These are phyloP conservation scores for Lymantria dispar DNA, from an alignment of 2,888 invertebrate species.

Conservation along the genomic window DNA sequence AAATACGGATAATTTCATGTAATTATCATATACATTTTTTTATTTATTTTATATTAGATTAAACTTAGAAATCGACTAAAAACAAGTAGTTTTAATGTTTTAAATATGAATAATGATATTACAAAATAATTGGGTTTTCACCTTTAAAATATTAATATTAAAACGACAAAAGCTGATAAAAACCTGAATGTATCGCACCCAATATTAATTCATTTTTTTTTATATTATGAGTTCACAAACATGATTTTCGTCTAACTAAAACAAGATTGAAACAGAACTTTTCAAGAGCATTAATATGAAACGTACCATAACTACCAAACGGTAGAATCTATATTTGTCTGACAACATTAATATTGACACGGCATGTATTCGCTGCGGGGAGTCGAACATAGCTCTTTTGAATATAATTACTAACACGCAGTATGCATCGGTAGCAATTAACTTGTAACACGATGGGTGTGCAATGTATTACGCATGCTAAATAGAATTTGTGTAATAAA, in stretches of 20 bases:
- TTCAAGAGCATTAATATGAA: not conserved
- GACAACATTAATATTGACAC: slow-evolving; percentile 1
- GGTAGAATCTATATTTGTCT: slow-evolving; percentile 4
- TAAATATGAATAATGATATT: too few relatives aligned
- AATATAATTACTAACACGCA: slow-evolving; percentile 26
- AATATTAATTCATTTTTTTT: not conserved
- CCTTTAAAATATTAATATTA: not conserved
- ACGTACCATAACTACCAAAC: accelerated
- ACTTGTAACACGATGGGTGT: slow-evolving; percentile 20
- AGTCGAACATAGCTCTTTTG: slow-evolving; percentile 18
- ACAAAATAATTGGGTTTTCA: not conserved
- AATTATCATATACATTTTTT: too few relatives aligned
- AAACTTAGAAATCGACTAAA: too few relatives aligned
- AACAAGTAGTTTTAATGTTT: too few relatives aligned
- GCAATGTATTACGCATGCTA: slow-evolving; percentile 1
- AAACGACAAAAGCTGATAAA: not conserved
- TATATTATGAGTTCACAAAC: not conserved
- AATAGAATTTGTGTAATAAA: slow-evolving; percentile 1
- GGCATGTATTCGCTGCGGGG: slow-evolving; percentile 17
- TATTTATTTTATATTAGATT: too few relatives aligned
- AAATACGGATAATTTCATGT: too few relatives aligned
- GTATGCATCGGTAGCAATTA: slow-evolving; percentile 36
- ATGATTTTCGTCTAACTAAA: not conserved
- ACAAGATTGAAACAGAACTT: not conserved
- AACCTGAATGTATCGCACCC: not conserved